Evolutionary conservation across 2,888 invertebrate species (phyloP).

Genomic region (Spatulosminthurus flaviceps): DNA sequence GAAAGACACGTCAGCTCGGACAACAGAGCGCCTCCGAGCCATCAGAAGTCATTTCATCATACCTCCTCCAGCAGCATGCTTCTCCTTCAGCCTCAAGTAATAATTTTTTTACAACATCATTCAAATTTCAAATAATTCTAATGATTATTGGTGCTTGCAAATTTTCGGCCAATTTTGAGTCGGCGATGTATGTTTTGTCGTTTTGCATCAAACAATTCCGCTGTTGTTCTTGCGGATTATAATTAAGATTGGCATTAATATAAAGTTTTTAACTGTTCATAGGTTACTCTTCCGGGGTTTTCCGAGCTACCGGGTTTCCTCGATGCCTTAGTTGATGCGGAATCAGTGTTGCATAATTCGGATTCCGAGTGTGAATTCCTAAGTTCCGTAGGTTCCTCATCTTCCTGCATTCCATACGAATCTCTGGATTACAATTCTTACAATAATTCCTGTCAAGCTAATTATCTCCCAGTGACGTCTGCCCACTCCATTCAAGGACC

Average conservation of each 20-base stretch:
- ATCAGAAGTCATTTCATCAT: constrained; percentile 60
- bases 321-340: constrained; percentile 63
- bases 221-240: background rate
- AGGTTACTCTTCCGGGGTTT: constrained; percentile 63
- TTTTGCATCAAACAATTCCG: too few relatives aligned
- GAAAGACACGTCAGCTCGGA: constrained; percentile 55
- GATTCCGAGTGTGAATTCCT: constrained; percentile 62
- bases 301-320: constrained; percentile 63
- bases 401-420: constrained; percentile 69
- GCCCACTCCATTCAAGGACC: constrained; percentile 52
- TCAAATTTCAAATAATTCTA: constrained; percentile 34
- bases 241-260: background rate
- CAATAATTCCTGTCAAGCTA: constrained; percentile 66
- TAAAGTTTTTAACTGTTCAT: constrained; percentile 21
- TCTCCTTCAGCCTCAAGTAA: constrained; percentile 91
- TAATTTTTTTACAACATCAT: constrained; percentile 64
- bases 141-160: too few relatives aligned
- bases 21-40: constrained; percentile 54
- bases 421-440: constrained; percentile 68
- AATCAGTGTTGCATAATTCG: constrained; percentile 62
- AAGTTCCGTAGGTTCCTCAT: constrained; percentile 66
- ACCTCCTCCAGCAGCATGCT: constrained; percentile 88
- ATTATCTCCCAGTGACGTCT: constrained; percentile 32
- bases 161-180: too few relatives aligned
- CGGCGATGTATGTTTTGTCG: too few relatives aligned